Evolutionary conservation across 2,113 vertebrate genomes (phyloP).

Genomic region (Prinia subflava): DNA sequence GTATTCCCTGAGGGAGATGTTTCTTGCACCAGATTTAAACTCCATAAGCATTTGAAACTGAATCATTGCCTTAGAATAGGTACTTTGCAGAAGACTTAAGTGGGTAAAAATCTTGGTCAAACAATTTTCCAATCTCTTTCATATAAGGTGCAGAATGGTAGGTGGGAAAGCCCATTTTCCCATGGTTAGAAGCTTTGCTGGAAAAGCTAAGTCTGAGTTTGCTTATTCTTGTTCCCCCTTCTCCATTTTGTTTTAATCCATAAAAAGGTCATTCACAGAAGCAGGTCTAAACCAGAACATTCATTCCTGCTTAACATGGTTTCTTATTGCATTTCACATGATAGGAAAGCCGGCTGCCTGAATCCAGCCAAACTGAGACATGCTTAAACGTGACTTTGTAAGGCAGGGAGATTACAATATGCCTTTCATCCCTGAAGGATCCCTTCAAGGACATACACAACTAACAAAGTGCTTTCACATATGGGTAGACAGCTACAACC

Average conservation of each 20-base stretch:
- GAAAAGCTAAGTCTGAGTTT: constrained; percentile 50
- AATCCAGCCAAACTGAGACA: neutral
- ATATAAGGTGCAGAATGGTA: neutral
- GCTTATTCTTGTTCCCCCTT: constrained; percentile 44
- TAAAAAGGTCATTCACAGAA: constrained; percentile 13
- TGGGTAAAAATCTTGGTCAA: neutral
- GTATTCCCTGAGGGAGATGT: neutral
- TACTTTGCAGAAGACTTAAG: neutral
- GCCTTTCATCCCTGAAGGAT: constrained; percentile 51
- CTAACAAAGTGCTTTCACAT: constrained; percentile 1
- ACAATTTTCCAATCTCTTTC: constrained; percentile 19
- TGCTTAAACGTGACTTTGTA: neutral
- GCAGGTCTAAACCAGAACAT: constrained; percentile 37
- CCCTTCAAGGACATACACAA: neutral
- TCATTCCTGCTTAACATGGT: neutral
- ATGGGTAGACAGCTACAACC: constrained; percentile 1
- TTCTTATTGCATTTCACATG: neutral
- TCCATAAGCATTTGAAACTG: constrained; percentile 4
- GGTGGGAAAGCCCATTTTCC: neutral
- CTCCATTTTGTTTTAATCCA: constrained; percentile 25
- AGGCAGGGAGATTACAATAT: constrained; percentile 12
- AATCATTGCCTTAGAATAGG: neutral
- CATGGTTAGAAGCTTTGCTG: neutral
- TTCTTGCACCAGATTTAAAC: constrained; percentile 35
- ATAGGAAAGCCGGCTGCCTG: neutral